Base-by-base conservation (phyloP, 2,797 vertebrate genomes). In the Hypotaenidia philippensis region DNA sequence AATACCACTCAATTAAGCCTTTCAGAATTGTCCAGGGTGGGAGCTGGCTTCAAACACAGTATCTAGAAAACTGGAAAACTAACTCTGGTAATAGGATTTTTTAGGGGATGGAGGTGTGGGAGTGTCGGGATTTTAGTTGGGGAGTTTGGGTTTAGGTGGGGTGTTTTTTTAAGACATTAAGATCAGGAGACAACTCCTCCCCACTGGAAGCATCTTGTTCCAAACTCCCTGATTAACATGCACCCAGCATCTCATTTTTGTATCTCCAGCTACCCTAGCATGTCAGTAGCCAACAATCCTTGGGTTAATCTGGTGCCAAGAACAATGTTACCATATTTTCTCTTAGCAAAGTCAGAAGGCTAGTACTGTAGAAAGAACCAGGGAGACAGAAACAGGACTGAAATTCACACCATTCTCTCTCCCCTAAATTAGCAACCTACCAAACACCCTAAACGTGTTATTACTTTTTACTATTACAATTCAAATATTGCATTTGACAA, bases 31-130 rank as follows among this genome's bases (percentile, higher is more conserved):
- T 36, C 7, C 40, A 85, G 40, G 5, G 22, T 49, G 59, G 25
- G 34, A 82, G 21, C 0, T 61, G 44, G 55, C 63, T 69, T 81
- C 52, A 72, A 76, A 64, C 23, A 75, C 6, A 71, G n/a, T 50
- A 50, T 9, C 65, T 13, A 38, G 44, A 68, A 82, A 86, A 68
- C 9, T 34, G 70, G 29, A 38, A 47, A 47, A 47, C 20, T 47
- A 47, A 47, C 21, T 47, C 45, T 12, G 45, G 21, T 47, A 47
- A 47, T 22, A 12, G 45, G 3, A 44, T 20, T 52, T 38, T 7
- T 8, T 1, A 5, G 20, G 20, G 17, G 2, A 4, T 23, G 13
- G 53, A 9, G 16, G 6, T 4, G 10, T 27, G 3, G 9, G 18
- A 6, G 14, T 22, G 3, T 14, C 41, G 11, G 19, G 8, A 0